A percentile compares a stretch with the other conserved stretches of the same genome.
Evolutionary conservation across 1,140 invertebrate species (phyloP).

Genomic region (Drosophila orosa): DNA sequence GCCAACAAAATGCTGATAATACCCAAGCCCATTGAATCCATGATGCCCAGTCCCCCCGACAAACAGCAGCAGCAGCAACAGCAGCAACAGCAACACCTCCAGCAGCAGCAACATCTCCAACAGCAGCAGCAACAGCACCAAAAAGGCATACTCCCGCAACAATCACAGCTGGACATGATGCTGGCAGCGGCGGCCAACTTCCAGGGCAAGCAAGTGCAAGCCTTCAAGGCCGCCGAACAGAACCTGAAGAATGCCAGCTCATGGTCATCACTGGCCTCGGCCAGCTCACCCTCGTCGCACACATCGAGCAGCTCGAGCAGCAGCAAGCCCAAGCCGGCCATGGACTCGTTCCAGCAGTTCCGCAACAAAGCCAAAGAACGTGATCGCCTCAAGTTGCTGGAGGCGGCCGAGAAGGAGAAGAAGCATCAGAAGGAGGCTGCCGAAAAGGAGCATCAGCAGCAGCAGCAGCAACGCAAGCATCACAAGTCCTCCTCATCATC

Average conservation of each 20-base stretch:
- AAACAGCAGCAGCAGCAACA: conserved; percentile 76
- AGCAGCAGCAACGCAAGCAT: conserved; percentile 85
- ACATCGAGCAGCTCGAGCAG: conserved; percentile 85
- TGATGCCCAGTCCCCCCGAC: conserved; percentile 86
- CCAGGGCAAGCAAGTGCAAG: conserved; percentile 85
- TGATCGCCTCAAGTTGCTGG: conserved; percentile 94
- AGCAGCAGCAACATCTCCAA: conserved; percentile 50
- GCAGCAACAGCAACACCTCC: conserved; percentile 78
- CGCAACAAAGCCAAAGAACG: conserved; percentile 98
- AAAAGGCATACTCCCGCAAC: conserved; percentile 62
- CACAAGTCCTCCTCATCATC: conserved; percentile 85
- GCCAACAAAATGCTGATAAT: conserved; percentile 86
- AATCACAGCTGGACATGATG: conserved; percentile 83
- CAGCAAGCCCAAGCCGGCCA: conserved; percentile 88
- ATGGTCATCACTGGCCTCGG: conserved; percentile 95
- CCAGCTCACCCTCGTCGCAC: conserved; percentile 89
- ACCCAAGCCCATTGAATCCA: conserved; percentile 87
- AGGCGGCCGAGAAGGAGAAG: conserved; percentile 93
- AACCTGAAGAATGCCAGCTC: conserved; percentile 95
- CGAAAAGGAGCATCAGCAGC: conserved; percentile 82
- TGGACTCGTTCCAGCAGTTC: conserved; percentile 92
- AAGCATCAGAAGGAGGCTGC: conserved; percentile 92
- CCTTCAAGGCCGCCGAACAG: conserved; percentile 89
- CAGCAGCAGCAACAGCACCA: conserved; percentile 26
- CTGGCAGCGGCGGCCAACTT: conserved; percentile 79